Conservation (phyloP, 2,888 invertebrate genomes). For the Euproctis similis region DNA sequence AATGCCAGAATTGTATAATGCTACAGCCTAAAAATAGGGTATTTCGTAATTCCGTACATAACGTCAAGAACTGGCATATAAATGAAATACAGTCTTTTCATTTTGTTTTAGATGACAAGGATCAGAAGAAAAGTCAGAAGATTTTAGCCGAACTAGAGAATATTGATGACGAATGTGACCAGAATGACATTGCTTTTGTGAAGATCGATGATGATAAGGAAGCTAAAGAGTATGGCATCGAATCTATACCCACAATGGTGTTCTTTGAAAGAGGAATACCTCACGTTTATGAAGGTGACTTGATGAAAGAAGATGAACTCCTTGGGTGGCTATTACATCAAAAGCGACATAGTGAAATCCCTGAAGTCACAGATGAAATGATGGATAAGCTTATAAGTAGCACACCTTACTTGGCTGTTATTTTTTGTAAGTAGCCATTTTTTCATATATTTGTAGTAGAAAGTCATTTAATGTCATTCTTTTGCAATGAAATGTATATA, state of each 20-base stretch:
- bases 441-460: too few relatives aligned
- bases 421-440: conserved; percentile 92
- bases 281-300: conserved; percentile 86
- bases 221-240: conserved; percentile 92
- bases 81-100: conserved; percentile 69
- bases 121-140: conserved; percentile 92
- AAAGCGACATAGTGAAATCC: conserved; percentile 92
- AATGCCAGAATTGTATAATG: conserved; percentile 43
- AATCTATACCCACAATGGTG: conserved; percentile 87
- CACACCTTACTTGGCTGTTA: conserved; percentile 87
- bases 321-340: conserved; percentile 94
- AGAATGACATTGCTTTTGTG: conserved; percentile 92
- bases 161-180: conserved; percentile 95
- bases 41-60: conserved; percentile 32
- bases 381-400: conserved; percentile 91
- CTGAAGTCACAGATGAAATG: conserved; percentile 95
- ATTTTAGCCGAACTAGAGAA: conserved; percentile 89
- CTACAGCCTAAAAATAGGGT: conserved; percentile 25
- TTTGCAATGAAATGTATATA: too few relatives aligned
- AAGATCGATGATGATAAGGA: conserved; percentile 92
- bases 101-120: conserved; percentile 86
- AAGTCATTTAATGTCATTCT: too few relatives aligned
- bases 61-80: conserved; percentile 66
- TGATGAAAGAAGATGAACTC: conserved; percentile 92
- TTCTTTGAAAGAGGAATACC: conserved; percentile 84